Conservation (phyloP, 1,140 invertebrate species). For the Vanessa tameamea region DNA sequence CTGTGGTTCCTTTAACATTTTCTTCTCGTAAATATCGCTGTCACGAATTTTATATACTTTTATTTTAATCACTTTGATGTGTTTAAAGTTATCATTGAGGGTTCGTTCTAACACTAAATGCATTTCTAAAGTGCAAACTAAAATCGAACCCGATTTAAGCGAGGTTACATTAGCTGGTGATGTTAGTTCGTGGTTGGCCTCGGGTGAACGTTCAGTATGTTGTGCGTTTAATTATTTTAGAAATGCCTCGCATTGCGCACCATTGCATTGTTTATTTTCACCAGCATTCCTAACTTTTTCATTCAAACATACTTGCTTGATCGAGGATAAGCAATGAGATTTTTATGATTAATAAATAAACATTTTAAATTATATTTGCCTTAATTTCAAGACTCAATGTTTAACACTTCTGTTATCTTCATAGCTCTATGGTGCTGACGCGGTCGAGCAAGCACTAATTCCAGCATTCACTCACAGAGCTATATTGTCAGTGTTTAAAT, state of each 20-base stretch:
- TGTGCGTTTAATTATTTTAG: no score
- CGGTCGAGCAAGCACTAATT: constrained; percentile 5
- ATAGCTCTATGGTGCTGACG: background rate
- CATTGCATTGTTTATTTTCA: no score
- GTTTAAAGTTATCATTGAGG: no score
- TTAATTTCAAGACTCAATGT: background rate
- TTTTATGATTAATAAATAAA: no score
- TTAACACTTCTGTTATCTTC: background rate
- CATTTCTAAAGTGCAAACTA: background rate
- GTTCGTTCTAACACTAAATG: background rate
- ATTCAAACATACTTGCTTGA: no score
- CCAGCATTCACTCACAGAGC: background rate
- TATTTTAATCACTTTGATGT: no score
- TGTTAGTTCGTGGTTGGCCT: background rate
- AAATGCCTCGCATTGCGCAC: no score
- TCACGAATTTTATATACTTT: no score
- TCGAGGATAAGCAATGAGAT: no score
- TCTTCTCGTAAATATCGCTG: background rate
- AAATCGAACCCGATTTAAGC: constrained; percentile 1
- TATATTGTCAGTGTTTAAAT: background rate
- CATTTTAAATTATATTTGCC: no score
- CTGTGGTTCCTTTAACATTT: background rate
- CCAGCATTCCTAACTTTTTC: no score
- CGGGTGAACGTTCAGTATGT: background rate
- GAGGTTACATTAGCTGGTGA: background rate